Evolutionary conservation across 2,797 vertebrate genomes (phyloP).

Genomic region (Rhincodon typus): DNA sequence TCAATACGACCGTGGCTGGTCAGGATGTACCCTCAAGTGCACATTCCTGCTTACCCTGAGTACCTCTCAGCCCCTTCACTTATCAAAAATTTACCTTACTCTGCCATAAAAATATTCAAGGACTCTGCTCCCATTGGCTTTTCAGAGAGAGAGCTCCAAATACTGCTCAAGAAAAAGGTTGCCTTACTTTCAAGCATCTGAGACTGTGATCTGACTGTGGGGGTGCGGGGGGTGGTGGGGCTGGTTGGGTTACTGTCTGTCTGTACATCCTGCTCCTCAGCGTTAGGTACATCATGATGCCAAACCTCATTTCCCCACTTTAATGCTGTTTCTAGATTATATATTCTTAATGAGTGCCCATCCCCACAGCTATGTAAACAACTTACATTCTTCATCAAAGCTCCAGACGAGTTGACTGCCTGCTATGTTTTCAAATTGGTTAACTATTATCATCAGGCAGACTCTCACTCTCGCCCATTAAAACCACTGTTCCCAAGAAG

Average conservation of each 20-base stretch:
- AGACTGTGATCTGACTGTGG: neutral
- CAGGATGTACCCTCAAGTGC: too few relatives aligned
- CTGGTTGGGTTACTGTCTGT: neutral
- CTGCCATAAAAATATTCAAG: too few relatives aligned
- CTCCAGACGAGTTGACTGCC: neutral
- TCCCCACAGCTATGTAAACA: slow-evolving; percentile 5
- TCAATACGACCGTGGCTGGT: too few relatives aligned
- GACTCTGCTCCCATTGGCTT: too few relatives aligned
- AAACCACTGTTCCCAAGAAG: neutral
- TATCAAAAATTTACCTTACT: too few relatives aligned
- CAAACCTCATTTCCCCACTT: neutral
- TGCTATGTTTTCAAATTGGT: neutral
- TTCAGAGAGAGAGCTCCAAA: too few relatives aligned
- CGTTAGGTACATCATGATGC: neutral
- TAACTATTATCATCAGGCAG: neutral
- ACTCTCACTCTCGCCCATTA: neutral
- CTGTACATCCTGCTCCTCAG: neutral
- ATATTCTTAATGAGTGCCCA: neutral
- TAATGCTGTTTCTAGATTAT: neutral
- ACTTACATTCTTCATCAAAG: neutral
- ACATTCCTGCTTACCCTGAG: too few relatives aligned
- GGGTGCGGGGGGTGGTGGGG: too few relatives aligned
- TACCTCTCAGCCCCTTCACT: too few relatives aligned
- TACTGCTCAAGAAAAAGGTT: too few relatives aligned
- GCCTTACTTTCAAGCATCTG: neutral